Evolutionary conservation across 2,797 vertebrate species (phyloP).

Genomic region (Natrix natrix): DNA sequence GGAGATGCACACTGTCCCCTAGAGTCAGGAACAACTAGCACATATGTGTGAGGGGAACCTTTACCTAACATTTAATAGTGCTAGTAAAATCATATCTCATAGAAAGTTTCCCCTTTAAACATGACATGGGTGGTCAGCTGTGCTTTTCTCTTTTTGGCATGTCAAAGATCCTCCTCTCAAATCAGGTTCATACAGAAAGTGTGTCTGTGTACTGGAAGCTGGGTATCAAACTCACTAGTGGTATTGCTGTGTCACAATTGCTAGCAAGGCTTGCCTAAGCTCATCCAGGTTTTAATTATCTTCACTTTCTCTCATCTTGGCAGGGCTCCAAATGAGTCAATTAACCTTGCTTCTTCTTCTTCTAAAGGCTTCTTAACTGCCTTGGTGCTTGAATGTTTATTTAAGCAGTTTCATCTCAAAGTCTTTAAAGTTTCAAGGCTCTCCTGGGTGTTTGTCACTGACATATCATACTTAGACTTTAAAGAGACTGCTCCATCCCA

Average conservation of each 20-base stretch:
- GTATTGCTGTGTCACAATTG: neutral
- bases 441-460: neutral
- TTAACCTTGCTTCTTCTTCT: neutral
- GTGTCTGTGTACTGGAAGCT: neutral
- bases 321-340: neutral
- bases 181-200: neutral
- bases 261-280: neutral
- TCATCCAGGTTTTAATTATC: neutral
- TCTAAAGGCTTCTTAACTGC: neutral
- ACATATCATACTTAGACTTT: neutral
- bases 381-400: neutral
- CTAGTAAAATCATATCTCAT: neutral
- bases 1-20: too few species aligned
- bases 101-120: neutral
- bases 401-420: neutral
- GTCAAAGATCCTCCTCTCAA: neutral
- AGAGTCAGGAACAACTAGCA: too few species aligned
- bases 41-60: too few species aligned
- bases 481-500: neutral
- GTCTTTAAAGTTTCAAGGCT: neutral
- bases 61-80: neutral
- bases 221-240: neutral
- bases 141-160: neutral
- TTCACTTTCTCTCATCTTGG: neutral
- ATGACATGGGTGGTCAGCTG: neutral